Evolutionary conservation across 2,888 invertebrate genomes (phyloP).

Genomic region (Laothoe populi): DNA sequence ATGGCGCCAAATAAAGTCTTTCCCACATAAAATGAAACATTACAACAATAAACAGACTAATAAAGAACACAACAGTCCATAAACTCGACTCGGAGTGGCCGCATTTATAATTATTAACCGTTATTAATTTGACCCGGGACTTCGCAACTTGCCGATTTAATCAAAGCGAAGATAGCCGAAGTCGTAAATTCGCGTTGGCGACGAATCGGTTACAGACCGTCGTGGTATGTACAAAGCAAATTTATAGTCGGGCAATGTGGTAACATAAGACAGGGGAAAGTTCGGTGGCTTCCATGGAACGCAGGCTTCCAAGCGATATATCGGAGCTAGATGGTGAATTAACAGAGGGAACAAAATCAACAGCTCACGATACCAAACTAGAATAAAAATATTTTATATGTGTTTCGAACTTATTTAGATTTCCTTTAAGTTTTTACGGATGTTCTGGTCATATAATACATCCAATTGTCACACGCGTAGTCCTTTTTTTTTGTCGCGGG

Average conservation of each 20-base stretch:
- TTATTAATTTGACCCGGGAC: slow-evolving; percentile 30
- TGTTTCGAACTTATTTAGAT: too few relatives aligned
- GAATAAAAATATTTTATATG: not conserved
- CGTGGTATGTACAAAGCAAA: slow-evolving; percentile 4
- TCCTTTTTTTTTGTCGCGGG: too few relatives aligned
- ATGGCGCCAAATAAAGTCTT: slow-evolving; percentile 25
- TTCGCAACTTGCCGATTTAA: slow-evolving; percentile 28
- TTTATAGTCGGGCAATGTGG: slow-evolving; percentile 13
- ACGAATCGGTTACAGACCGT: slow-evolving; percentile 20
- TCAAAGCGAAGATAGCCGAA: slow-evolving; percentile 25
- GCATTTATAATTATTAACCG: slow-evolving; percentile 31
- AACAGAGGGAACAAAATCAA: not conserved
- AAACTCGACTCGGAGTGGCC: slow-evolving; percentile 38
- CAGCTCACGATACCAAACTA: not conserved
- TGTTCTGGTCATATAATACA: too few relatives aligned
- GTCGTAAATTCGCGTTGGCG: slow-evolving; percentile 23
- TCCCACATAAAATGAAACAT: slow-evolving; percentile 28
- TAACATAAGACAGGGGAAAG: not conserved
- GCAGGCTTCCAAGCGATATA: not conserved
- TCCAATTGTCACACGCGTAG: too few relatives aligned
- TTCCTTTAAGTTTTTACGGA: too few relatives aligned
- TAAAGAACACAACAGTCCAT: slow-evolving; percentile 44
- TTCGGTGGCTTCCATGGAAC: not conserved
- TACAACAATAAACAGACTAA: slow-evolving; percentile 39
- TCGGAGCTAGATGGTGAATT: not conserved